phyloP scores from a whole-genome alignment of 2,888 invertebrate species.

The Cheiracanthium punctorium region DNA sequence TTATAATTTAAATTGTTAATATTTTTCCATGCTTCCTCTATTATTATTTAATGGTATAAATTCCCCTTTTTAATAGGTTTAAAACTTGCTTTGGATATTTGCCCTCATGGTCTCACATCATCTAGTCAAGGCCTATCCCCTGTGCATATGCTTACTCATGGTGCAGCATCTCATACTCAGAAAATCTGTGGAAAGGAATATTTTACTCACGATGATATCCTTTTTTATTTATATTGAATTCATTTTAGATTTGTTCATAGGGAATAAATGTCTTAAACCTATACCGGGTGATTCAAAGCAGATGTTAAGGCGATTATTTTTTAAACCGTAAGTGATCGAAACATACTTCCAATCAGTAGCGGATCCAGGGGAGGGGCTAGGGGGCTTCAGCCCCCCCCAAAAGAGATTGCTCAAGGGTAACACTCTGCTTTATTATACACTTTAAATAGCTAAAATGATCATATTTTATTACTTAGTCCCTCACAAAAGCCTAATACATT shows the following conservation, averaged over 20 bases:
- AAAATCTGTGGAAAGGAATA: conserved; percentile 14
- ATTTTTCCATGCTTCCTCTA: neutral
- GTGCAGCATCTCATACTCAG: conserved; percentile 1
- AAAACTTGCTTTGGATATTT: conserved; percentile 26
- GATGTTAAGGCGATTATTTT: no score
- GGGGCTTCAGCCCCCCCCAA: no score
- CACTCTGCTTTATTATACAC: no score
- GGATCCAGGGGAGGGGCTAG: no score
- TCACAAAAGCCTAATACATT: no score
- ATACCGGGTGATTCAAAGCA: no score
- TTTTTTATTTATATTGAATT: neutral
- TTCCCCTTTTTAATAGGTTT: conserved; percentile 21
- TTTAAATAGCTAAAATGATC: no score
- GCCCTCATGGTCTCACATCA: conserved; percentile 27
- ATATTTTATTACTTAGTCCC: no score
- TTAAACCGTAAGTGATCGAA: neutral
- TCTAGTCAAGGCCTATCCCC: neutral
- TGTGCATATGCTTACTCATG: neutral
- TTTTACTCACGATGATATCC: conserved; percentile 59
- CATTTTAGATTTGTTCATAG: neutral
- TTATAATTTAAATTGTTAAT: neutral
- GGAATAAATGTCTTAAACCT: neutral
- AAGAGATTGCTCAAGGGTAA: neutral
- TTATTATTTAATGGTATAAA: neutral
- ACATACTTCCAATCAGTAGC: neutral